Base-by-base conservation (phyloP, 2,888 invertebrate species). In the Ormyrus thymus region DNA sequence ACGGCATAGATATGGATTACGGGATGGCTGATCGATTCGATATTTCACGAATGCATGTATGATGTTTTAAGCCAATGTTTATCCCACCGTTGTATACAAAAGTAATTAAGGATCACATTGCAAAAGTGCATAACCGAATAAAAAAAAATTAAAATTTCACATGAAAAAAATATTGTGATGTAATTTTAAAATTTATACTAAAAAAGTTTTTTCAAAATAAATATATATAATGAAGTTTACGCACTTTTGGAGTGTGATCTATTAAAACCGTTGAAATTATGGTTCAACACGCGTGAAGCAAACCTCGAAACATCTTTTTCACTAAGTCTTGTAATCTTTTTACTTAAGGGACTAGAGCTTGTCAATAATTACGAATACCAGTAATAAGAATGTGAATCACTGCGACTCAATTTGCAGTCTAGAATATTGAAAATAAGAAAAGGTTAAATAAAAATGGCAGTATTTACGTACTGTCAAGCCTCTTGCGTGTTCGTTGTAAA, bases 401-500 rank as follows among this genome's bases (percentile, higher is more conserved):
- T 58, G 71, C 55, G 51, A 75, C 62, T 48, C 53, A 50, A 29
- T 29, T 55, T 13, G 29, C 73, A 69, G 58, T 10, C 13, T 72
- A 75, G 74, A 15, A 7, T 11, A 75, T 66, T 53, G 59, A 61
- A 65, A 59, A 66, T 61, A 62, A 74, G 68, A 58, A 68, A 70
- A 51, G 59, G 6, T 66, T 68, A 73, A 61, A 59, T 59, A 58
- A 78, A 61, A 76, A 15, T 48, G 81, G 59, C 74, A 80, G 78
- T 59, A 61, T 69, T 64, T 55, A 64, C n/a, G 56, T 64, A 68
- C 81, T 61, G 72, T 71, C 75, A 68, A 68, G 81, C 79, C 83
- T 82, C 81, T 81, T 81, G 83, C 82, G 83, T 82, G 84, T 83
- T 82, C 82, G 81, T 82, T 80, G 82, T 83, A 81, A 81, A 79